Evolutionary conservation across 2,888 invertebrate species (phyloP), one percentile per base, ranked within the genome.

Genomic region (Polydesmus complanatus): DNA sequence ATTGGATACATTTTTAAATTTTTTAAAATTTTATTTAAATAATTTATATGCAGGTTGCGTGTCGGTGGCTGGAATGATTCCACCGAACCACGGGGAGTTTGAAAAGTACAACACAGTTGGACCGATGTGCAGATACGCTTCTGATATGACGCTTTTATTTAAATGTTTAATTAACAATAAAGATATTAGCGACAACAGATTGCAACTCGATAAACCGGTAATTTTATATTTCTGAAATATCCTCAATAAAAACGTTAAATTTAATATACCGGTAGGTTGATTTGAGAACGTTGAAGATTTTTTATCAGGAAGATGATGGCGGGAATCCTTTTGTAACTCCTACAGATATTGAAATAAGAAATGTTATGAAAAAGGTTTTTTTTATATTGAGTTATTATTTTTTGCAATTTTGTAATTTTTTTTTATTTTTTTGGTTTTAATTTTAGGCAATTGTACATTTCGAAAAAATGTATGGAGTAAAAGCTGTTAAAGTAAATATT

Each of bases 251-350:
- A n/a, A n/a, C n/a, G n/a, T n/a, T 37, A 37, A 37, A 37, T 37
- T 37, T 37, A 37, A 58, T 37, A 37, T 8, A 37, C 18, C n/a
- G 52, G 5, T 23, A 52, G 52, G 52, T 52, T 19, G 52, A 52
- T 23, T 22, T 60, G 8, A 55, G n/a, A 19, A 37, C 1, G 1
- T 25, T 60, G 22, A 54, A 54, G 22, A 3, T 47, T 8, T 60
- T 53, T 25, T 60, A 60, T 21, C 53, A 92, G 78, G 85, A 86
- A 67, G 82, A 82, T 62, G 88, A 85, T 71, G 84, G 85, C 0
- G 84, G 86, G 1, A 82, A 83, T 25, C 79, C 82, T 18, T 68
- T 88, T 22, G 78, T 84, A 0, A 85, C 86, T 54, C 37, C 37
- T 37, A 14, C 14, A 8, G n/a, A 60, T 27, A 5, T 8, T 11